Evolutionary conservation across 2,888 invertebrate genomes (phyloP), one percentile per base, ranked within the genome.

Genomic region (Pachycephus smyrnensis): DNA sequence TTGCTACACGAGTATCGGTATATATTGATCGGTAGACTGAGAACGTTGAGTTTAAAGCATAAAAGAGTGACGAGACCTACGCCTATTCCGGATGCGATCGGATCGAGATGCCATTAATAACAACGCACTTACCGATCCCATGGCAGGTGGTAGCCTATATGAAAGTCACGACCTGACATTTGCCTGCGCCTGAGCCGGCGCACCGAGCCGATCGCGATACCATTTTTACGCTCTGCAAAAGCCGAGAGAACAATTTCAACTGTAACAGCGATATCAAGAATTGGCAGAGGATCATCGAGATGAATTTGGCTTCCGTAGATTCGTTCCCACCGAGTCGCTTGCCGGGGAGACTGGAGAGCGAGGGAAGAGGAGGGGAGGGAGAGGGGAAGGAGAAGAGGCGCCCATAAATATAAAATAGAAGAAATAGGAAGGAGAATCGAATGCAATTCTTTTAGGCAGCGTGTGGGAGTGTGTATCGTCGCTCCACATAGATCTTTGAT

Each of bases 111-210:
- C 87, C 88, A 89, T 89, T 89, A 89, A 89, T 89, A 89, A 89
- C 87, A 84, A 89, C 89, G 89, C 89, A 89, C 89, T 89, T 89
- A 88, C 86, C 84, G 87, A 89, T 87, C 88, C 86, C 86, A 85
- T 88, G 88, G 89, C 89, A 89, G 90, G 89, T 89, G 89, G 88
- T 87, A 79, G 78, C 87, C 87, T 87, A 88, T 88, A 89, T 89
- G 90, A 90, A 90, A 90, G 90, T 90, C 89, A 89, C 89, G 90
- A 90, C 89, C 90, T 90, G 90, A 90, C 90, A 90, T 90, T 90
- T 90, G 88, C 88, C 84, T 84, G 87, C 82, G 84, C 84, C 85
- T 84, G 85, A 84, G 83, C 84, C 81, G 84, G 86, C 86, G 85
- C 86, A 80, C 81, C 85, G 85, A 86, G 85, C 84, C 87, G 87